phyloP scores from a whole-genome alignment of 1,140 invertebrate genomes.

The Drosophila eugracilis region DNA sequence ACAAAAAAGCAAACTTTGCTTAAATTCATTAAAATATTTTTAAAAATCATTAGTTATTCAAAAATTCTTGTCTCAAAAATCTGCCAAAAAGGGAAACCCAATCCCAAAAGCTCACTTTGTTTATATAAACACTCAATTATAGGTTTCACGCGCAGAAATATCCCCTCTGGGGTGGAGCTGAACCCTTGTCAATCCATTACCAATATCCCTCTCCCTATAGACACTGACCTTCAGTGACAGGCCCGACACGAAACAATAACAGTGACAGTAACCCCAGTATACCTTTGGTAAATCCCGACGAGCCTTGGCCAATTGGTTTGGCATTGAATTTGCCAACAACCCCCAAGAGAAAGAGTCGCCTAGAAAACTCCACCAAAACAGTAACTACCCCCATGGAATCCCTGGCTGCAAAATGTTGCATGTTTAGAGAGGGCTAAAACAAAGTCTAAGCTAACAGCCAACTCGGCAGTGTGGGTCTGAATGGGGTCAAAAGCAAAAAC shows the following conservation, averaged over 20 bases:
- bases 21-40: not conserved
- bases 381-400: not conserved
- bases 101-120: not conserved
- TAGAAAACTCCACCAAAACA: conserved; percentile 40
- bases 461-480: conserved; percentile 39
- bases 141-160: not conserved
- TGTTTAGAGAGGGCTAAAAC: conserved; percentile 33
- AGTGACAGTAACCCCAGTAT: conserved; percentile 15
- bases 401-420: conserved; percentile 44
- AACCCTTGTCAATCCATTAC: conserved; percentile 9
- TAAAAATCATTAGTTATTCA: not conserved
- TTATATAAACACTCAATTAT: conserved; percentile 26
- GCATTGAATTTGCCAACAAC: conserved; percentile 61
- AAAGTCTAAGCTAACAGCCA: conserved; percentile 1
- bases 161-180: not conserved
- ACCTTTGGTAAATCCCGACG: conserved; percentile 47
- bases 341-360: conserved; percentile 17
- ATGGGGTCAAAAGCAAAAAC: conserved; percentile 58
- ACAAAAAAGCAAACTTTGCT: not conserved
- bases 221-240: conserved; percentile 46
- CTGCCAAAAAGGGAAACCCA: not conserved
- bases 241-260: conserved; percentile 7
- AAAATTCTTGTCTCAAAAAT: not conserved
- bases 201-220: conserved; percentile 14
- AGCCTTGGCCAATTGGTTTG: conserved; percentile 55